phyloP scores from a whole-genome alignment of 2,888 invertebrate genomes.

The Seladonia tumulorum region DNA sequence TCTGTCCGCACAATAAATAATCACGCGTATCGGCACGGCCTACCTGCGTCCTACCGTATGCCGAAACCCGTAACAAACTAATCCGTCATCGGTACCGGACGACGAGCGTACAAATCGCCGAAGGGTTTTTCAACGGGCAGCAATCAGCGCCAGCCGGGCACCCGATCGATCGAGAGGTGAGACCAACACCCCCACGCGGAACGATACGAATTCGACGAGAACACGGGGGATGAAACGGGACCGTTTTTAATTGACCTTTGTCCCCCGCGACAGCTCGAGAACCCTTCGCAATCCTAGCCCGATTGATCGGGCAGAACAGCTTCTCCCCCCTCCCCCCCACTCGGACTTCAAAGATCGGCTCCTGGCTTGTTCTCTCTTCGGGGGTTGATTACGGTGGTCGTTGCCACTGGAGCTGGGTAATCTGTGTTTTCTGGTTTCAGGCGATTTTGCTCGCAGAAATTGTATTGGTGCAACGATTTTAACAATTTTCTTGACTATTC shows the following conservation, averaged over 20 bases:
- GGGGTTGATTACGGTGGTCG: neutral
- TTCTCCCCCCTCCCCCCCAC: neutral
- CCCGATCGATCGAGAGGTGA: constrained; percentile 49
- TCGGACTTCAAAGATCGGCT: neutral
- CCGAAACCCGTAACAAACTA: constrained; percentile 76
- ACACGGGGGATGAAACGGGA: constrained; percentile 5
- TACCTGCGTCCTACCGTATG: constrained; percentile 66
- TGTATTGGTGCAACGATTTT: neutral
- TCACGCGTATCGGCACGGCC: constrained; percentile 74
- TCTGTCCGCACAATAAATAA: constrained; percentile 78
- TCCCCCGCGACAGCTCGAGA: neutral
- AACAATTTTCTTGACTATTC: too few species aligned
- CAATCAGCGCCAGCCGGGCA: constrained; percentile 59
- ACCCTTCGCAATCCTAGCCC: neutral
- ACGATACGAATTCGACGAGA: constrained; percentile 12
- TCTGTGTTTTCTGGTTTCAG: neutral
- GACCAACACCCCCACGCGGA: constrained; percentile 1
- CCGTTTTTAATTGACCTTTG: constrained; percentile 17
- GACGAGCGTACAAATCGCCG: constrained; percentile 46
- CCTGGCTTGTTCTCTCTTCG: neutral
- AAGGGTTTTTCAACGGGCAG: constrained; percentile 63
- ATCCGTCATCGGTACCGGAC: constrained; percentile 72
- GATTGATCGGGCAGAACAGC: neutral
- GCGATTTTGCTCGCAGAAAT: neutral
- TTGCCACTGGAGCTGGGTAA: neutral